Evolutionary conservation across 2,113 vertebrate species (phyloP).

Genomic region (human (Homo sapiens)): GRCh38 chr5:168980001-168980500

Average conservation of each 20-base stretch:
- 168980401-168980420: neutral
- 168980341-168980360: neutral
- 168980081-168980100: neutral
- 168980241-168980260: neutral
- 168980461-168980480: neutral
- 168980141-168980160: neutral
- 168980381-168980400: neutral
- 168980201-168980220: neutral
- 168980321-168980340: neutral
- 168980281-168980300: neutral
- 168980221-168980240: neutral
- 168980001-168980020: neutral
- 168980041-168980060: neutral
- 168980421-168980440: neutral
- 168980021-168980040: neutral
- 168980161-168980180: neutral
- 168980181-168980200: neutral
- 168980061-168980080: neutral
- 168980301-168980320: neutral
- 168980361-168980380: neutral
- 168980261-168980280: rapidly evolving
- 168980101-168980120: neutral
- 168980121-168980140: neutral
- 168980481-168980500: neutral
- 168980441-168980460: neutral